These are phyloP conservation scores for Chelon auratus DNA, from an alignment of 2,797 vertebrate genomes.

Conservation along the genomic window DNA sequence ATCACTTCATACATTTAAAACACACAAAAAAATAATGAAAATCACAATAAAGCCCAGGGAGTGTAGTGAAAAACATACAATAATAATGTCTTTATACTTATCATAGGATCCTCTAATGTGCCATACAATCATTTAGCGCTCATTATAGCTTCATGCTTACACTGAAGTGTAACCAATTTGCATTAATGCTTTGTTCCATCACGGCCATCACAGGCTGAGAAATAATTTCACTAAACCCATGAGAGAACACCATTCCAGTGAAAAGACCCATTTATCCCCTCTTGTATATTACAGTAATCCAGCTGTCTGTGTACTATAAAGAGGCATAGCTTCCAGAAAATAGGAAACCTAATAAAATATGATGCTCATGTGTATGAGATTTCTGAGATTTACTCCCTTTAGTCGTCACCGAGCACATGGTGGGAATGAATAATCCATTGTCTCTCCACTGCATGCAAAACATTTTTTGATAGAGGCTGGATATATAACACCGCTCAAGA, in stretches of 20 bases:
- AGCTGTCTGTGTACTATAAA: slow-evolving; percentile 37
- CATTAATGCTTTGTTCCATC: slow-evolving; percentile 28
- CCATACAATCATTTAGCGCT: slow-evolving; percentile 40
- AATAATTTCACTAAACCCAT: slow-evolving; percentile 30
- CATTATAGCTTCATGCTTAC: slow-evolving; percentile 50
- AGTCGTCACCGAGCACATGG: slow-evolving; percentile 15
- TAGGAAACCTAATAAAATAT: slow-evolving; percentile 47
- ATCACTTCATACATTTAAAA: slow-evolving; percentile 20
- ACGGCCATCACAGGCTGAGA: slow-evolving; percentile 22
- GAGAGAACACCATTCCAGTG: slow-evolving; percentile 31
- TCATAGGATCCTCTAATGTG: slow-evolving; percentile 44
- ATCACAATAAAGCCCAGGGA: slow-evolving; percentile 14
- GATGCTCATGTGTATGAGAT: slow-evolving; percentile 33
- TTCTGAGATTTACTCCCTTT: slow-evolving; percentile 40
- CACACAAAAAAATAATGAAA: slow-evolving; percentile 1
- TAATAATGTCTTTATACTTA: slow-evolving; percentile 35
- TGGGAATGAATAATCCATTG: slow-evolving; percentile 61
- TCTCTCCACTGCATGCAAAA: slow-evolving; percentile 48
- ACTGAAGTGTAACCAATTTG: slow-evolving; percentile 54
- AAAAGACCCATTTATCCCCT: slow-evolving; percentile 43
- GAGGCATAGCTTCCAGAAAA: slow-evolving; percentile 34
- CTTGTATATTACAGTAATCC: slow-evolving; percentile 61
- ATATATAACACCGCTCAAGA: slow-evolving; percentile 21
- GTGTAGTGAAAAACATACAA: background rate
- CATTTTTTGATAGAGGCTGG: slow-evolving; percentile 48